These are phyloP conservation scores for Clanis bilineata DNA, from an alignment of 2,888 invertebrate species.

Conservation along the genomic window DNA sequence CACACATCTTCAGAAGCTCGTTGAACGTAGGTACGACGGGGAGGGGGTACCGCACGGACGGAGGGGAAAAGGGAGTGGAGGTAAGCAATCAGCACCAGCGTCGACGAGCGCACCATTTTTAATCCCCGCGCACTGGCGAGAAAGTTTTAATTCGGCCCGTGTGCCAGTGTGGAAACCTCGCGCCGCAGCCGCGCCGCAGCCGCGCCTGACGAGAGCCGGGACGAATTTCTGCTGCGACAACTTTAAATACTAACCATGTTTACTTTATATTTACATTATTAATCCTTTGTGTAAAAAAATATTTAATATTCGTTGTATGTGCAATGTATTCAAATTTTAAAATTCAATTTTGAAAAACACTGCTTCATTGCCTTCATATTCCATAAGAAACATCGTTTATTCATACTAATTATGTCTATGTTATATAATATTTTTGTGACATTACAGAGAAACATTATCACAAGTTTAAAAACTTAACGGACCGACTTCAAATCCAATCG, in stretches of 20 bases:
- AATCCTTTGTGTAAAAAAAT: too few relatives aligned
- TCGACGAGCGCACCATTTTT: slow-evolving; percentile 38
- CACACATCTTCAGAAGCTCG: not conserved
- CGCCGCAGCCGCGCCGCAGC: slow-evolving; percentile 13
- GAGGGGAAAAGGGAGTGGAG: not conserved
- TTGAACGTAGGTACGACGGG: not conserved
- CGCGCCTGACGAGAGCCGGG: slow-evolving; percentile 7
- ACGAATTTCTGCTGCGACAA: not conserved
- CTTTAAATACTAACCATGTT: not conserved
- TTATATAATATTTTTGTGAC: too few relatives aligned
- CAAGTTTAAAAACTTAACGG: too few relatives aligned
- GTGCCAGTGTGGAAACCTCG: slow-evolving; percentile 30
- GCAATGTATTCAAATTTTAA: too few relatives aligned
- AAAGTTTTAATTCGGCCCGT: slow-evolving; percentile 51
- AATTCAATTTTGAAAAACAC: too few relatives aligned
- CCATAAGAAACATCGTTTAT: too few relatives aligned
- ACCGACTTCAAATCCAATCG: too few relatives aligned
- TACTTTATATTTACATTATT: too few relatives aligned
- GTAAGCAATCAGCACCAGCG: slow-evolving; percentile 36
- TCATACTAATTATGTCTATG: too few relatives aligned
- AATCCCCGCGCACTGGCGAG: slow-evolving; percentile 36
- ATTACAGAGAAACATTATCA: too few relatives aligned
- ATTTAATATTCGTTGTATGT: too few relatives aligned
- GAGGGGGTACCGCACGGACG: not conserved
- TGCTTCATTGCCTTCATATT: too few relatives aligned